Conservation (phyloP, 2,888 invertebrate species). For the Caenorhabditis sp. region DNA sequence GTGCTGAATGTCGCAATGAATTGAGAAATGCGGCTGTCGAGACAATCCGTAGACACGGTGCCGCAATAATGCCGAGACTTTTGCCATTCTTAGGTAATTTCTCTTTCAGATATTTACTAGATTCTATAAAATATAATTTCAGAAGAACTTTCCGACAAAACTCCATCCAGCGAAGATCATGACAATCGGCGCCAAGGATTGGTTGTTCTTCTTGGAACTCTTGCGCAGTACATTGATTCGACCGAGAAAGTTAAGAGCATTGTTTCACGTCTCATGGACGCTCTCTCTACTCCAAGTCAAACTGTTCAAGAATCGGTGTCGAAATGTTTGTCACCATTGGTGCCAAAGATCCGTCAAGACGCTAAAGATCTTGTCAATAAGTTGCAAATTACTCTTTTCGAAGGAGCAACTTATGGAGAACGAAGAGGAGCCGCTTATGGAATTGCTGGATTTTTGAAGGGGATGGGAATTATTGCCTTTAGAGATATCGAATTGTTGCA, state of each 20-base stretch:
- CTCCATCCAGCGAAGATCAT: constrained; percentile 74
- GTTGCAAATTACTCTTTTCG: constrained; percentile 84
- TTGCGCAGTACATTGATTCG: constrained; percentile 78
- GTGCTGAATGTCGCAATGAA: constrained; percentile 80
- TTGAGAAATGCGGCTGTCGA: constrained; percentile 94
- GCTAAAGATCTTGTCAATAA: constrained; percentile 87
- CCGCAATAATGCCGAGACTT: constrained; percentile 74
- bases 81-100: constrained; percentile 70
- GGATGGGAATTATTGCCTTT: constrained; percentile 90
- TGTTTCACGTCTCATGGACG: constrained; percentile 85
- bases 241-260: constrained; percentile 81
- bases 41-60: constrained; percentile 90
- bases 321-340: constrained; percentile 90
- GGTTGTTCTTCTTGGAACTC: constrained; percentile 91
- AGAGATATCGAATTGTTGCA: constrained; percentile 89
- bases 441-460: constrained; percentile 91
- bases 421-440: constrained; percentile 91
- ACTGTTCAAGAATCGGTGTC: constrained; percentile 97
- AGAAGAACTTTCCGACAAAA: constrained; percentile 45
- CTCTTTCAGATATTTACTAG: too few species aligned
- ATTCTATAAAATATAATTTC: constrained; percentile 2
- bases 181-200: constrained; percentile 95
- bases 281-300: constrained; percentile 94
- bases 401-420: constrained; percentile 90
- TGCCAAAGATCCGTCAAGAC: constrained; percentile 90